Evolutionary conservation across 2,113 vertebrate genomes (phyloP).

Genomic region (Prunella himalayana): DNA sequence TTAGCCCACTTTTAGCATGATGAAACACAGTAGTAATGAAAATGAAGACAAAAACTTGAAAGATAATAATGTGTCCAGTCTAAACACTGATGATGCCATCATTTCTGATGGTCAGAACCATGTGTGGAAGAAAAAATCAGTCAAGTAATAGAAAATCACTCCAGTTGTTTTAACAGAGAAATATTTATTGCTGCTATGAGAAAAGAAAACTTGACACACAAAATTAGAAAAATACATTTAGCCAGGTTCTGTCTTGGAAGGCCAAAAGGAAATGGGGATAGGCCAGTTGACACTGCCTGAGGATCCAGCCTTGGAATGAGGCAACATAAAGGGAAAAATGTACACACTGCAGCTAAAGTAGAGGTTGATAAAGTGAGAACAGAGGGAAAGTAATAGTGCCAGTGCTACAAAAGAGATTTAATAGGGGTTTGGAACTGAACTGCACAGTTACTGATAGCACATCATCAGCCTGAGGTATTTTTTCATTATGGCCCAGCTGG

Average conservation of each 20-base stretch:
- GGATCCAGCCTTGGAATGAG: neutral
- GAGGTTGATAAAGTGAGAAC: neutral
- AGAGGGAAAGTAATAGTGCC: neutral
- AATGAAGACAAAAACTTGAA: neutral
- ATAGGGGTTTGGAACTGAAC: neutral
- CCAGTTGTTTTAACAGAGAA: neutral
- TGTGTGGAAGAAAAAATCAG: neutral
- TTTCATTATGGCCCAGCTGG: neutral
- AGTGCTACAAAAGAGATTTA: conserved; percentile 41
- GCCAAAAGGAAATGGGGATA: neutral
- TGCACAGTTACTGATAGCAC: conserved; percentile 28
- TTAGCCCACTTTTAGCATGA: neutral
- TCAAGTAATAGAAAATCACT: neutral
- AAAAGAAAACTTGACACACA: neutral
- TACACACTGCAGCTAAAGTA: neutral
- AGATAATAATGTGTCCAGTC: neutral
- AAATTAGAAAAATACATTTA: neutral
- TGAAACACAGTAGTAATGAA: neutral
- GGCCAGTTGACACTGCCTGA: neutral
- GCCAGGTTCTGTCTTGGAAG: neutral
- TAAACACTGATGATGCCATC: neutral
- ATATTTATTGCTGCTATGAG: neutral
- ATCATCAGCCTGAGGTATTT: conserved; percentile 27
- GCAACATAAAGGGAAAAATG: neutral
- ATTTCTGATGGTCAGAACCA: neutral